Evolutionary conservation across 2,888 invertebrate genomes (phyloP), one percentile per base, ranked within the genome.

Genomic region (Oligia strigilis): DNA sequence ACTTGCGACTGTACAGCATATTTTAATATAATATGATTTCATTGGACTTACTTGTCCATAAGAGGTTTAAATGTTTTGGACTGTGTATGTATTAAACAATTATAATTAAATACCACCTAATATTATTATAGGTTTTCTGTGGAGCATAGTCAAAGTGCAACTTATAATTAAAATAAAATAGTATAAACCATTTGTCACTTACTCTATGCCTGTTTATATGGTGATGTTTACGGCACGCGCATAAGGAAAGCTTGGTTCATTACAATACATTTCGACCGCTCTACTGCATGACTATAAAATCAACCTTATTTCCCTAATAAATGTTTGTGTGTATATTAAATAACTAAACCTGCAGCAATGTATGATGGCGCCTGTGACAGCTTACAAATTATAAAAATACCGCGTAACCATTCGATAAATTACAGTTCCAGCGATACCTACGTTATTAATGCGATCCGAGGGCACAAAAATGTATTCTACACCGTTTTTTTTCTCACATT

Each of bases 41-140:
- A 62, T 76, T 77, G 40, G 43, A 77, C 29, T 77, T 77, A 23
- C 49, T 49, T 36, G 23, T 77, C 52, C 36, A 46, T 65, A 46
- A 3, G 13, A 77, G 17, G 36, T 43, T 46, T 40, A 29, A 76
- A 64, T 64, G 43, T 55, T 43, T 23, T 77, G 29, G 17, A 77
- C 52, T 77, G 23, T 77, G 49, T 77, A 77, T 52, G 19, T 62
- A 75, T 29, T 58, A 19, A 74, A 58, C 1, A 75, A 40, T 40
- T 73, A 49, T 60, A 75, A 72, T 74, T 74, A 75, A 55, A 62
- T 72, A 60, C 11, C 40, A 17, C 40, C 40, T 62, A 40, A 62
- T 72, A 72, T 64, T 40, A 64, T 6, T 72, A 17, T n/a, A 64
- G n/a, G 40, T 72, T 62, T 72, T n/a, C 40, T 64, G 17, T 40